Percentiles rank a stretch among this genome's conserved stretches.
These are phyloP conservation scores for Eucera pruinosa DNA, from an alignment of 2,888 invertebrate genomes.

Conservation along the genomic window DNA sequence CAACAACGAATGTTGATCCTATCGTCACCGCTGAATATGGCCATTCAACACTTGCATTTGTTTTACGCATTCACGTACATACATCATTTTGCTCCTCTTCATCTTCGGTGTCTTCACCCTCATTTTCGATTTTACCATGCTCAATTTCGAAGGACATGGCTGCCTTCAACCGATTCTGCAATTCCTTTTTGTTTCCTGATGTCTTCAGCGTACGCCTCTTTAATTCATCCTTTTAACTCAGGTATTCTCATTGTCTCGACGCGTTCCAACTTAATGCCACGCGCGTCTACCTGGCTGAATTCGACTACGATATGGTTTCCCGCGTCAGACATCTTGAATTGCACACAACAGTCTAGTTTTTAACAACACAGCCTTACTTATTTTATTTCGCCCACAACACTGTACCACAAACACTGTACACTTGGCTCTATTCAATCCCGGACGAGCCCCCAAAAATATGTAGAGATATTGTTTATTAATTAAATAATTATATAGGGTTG, in stretches of 20 bases:
- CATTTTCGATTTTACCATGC: too few relatives aligned
- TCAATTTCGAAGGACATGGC: too few relatives aligned
- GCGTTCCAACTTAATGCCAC: background rate
- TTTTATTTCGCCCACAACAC: too few relatives aligned
- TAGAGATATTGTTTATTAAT: too few relatives aligned
- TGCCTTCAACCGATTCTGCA: too few relatives aligned
- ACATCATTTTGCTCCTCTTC: background rate
- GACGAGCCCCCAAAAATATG: too few relatives aligned
- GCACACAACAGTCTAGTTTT: background rate
- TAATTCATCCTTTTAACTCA: background rate
- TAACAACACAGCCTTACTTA: too few relatives aligned
- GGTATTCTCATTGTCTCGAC: background rate
- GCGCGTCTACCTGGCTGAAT: background rate
- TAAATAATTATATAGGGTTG: too few relatives aligned
- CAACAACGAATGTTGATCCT: background rate
- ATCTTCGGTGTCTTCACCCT: background rate
- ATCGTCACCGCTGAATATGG: background rate
- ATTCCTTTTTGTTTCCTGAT: too few relatives aligned
- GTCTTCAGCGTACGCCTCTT: too few relatives aligned
- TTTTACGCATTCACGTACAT: background rate
- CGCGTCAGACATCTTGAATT: constrained; percentile 27
- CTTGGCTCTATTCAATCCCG: too few relatives aligned
- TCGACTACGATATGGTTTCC: background rate
- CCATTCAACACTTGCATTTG: background rate
- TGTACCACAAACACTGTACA: too few relatives aligned